Evolutionary conservation across 1,140 invertebrate species (phyloP).

Genomic region (Nasonia giraulti): DNA sequence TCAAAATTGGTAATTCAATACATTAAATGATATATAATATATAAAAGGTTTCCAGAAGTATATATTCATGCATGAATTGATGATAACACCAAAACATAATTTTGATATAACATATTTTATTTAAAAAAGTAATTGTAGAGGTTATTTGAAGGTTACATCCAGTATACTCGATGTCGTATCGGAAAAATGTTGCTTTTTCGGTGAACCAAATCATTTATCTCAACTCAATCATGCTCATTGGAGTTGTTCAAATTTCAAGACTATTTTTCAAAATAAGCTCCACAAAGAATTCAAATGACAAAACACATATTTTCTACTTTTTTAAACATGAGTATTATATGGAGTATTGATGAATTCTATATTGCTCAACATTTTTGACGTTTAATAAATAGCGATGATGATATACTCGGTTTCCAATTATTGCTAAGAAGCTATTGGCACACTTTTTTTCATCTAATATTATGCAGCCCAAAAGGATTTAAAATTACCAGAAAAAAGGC

Average conservation of each 20-base stretch:
- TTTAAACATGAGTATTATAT: background rate
- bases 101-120: constrained; percentile 1
- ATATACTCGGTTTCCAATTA: background rate
- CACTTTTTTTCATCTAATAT: background rate
- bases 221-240: constrained; percentile 18
- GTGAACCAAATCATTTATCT: background rate
- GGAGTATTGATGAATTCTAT: background rate
- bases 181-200: constrained; percentile 9
- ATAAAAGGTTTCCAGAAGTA: constrained; percentile 4
- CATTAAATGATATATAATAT: constrained; percentile 1
- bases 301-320: background rate
- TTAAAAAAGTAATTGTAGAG: constrained; percentile 45
- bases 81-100: constrained; percentile 27
- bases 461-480: background rate
- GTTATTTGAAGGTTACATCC: constrained; percentile 43
- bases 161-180: constrained; percentile 26
- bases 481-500: background rate
- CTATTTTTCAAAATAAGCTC: constrained; percentile 10
- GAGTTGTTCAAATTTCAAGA: constrained; percentile 20
- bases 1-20: constrained; percentile 12
- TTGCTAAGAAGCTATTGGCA: background rate
- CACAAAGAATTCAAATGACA: constrained; percentile 10
- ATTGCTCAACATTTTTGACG: background rate
- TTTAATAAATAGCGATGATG: background rate
- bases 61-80: constrained; percentile 26